Percentiles rank a stretch among this genome's conserved stretches.
These are phyloP conservation scores for Pseudochirops cupreus DNA, from an alignment of 2,797 vertebrate species.

Conservation along the genomic window DNA sequence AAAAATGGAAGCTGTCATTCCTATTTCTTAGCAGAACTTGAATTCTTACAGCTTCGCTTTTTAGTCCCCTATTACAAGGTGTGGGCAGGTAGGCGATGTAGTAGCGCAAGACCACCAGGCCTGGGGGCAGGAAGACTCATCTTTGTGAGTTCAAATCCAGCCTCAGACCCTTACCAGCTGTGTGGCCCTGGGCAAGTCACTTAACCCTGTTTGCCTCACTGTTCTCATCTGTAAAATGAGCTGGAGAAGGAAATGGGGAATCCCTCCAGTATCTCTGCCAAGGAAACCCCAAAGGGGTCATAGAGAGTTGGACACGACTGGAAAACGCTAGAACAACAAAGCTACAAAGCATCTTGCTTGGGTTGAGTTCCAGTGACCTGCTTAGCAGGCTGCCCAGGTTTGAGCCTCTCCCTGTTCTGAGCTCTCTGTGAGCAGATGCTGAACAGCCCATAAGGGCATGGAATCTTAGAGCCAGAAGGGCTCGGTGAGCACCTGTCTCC, in stretches of 20 bases:
- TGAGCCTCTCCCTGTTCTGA: constrained; percentile 46
- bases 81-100: too few species aligned
- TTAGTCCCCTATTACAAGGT: too few species aligned
- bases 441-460: constrained; percentile 33
- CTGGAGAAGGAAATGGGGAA: neutral
- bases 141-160: neutral
- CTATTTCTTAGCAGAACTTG: neutral
- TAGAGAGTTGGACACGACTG: neutral
- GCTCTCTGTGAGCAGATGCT: constrained; percentile 59
- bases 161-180: neutral
- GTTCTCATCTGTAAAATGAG: neutral
- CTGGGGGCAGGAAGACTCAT: neutral
- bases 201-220: neutral
- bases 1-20: neutral
- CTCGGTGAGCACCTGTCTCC: constrained; percentile 57
- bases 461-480: neutral
- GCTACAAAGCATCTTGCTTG: neutral
- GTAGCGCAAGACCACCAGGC: too few species aligned
- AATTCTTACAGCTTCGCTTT: neutral
- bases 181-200: neutral
- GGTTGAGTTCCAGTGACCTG: constrained; percentile 25
- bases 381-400: constrained; percentile 50
- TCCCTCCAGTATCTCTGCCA: neutral
- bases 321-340: neutral
- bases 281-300: neutral